Evolutionary conservation across 2,113 vertebrate species (phyloP).

Genomic region (Larimichthys polyactis): DNA sequence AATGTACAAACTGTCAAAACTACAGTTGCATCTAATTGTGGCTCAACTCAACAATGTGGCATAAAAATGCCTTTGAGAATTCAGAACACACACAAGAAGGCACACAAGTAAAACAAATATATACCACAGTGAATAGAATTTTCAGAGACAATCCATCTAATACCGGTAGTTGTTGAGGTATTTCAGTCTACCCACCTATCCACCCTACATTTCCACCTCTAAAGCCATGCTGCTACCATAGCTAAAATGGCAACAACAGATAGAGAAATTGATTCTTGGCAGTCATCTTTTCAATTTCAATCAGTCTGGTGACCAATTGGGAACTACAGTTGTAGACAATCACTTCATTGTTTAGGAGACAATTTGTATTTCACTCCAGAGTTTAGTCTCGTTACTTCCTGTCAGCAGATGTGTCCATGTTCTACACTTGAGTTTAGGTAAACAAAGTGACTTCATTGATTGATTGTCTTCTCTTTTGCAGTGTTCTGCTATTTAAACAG

Average conservation of each 20-base stretch:
- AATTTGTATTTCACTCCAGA: neutral
- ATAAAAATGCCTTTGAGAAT: conserved; percentile 28
- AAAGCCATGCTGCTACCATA: neutral
- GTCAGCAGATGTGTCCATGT: neutral
- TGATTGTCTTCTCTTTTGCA: neutral
- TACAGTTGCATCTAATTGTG: conserved; percentile 40
- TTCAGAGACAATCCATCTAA: neutral
- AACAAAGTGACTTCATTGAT: neutral
- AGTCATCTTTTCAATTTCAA: neutral
- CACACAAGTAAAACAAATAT: conserved; percentile 14
- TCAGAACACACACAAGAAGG: conserved; percentile 5
- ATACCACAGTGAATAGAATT: neutral
- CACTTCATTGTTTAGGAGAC: neutral
- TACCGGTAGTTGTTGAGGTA: neutral
- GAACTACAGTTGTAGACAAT: neutral
- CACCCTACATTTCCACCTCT: neutral
- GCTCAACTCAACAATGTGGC: conserved; percentile 6
- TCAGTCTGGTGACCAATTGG: neutral
- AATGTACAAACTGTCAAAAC: conserved; percentile 33
- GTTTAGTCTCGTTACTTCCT: neutral
- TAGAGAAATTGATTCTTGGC: no score
- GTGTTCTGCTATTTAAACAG: neutral
- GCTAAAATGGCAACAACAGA: neutral
- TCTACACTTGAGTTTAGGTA: conserved; percentile 2
- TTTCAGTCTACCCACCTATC: neutral